Percentiles rank a stretch among this genome's conserved stretches.
phyloP scores from a whole-genome alignment of 2,113 vertebrate genomes.

The Oplegnathus fasciatus region DNA sequence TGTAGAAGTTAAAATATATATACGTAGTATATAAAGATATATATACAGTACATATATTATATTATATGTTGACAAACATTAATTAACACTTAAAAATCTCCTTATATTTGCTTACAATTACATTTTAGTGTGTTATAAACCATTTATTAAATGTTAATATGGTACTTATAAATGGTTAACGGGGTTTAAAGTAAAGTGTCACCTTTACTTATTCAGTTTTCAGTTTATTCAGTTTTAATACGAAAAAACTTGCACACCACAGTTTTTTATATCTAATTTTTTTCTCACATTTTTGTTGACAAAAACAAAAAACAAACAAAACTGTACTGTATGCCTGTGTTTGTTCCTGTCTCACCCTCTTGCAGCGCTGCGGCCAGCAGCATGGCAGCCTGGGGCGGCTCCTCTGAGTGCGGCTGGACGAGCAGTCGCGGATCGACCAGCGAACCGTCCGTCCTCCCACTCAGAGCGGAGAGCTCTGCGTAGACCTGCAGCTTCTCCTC shows the following conservation, averaged over 20 bases:
- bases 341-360: constrained; percentile 86
- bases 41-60: too few species aligned
- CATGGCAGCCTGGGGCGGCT: constrained; percentile 87
- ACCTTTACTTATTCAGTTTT: not conserved
- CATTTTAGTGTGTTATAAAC: not conserved
- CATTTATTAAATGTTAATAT: too few species aligned
- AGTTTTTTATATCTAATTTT: too few species aligned
- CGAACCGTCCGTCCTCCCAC: constrained; percentile 81
- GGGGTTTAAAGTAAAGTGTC: not conserved
- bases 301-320: not conserved
- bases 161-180: not conserved
- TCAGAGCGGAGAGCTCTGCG: constrained; percentile 85
- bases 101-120: not conserved
- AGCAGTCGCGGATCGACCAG: constrained; percentile 87
- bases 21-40: too few species aligned
- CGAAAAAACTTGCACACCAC: not conserved
- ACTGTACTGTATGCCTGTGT: not conserved
- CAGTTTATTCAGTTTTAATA: not conserved
- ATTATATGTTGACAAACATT: not conserved
- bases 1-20: too few species aligned
- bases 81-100: not conserved
- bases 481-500: constrained; percentile 94
- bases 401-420: constrained; percentile 87
- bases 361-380: constrained; percentile 89
- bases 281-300: too few species aligned